These are phyloP conservation scores for Sebastes trivittatus DNA, from an alignment of 2,797 vertebrate genomes.

Conservation along the genomic window DNA sequence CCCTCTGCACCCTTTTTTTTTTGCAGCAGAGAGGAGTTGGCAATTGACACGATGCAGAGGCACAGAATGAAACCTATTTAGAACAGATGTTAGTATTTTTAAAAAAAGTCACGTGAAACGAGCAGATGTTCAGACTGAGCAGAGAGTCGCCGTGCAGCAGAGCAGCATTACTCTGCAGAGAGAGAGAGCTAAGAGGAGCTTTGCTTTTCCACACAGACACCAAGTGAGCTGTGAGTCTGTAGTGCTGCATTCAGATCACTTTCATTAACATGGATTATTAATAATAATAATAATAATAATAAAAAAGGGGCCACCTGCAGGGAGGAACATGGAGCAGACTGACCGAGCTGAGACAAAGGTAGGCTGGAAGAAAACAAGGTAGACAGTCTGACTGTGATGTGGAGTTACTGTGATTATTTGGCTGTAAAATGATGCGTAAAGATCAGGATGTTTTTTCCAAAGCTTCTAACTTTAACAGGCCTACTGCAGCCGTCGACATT, in stretches of 20 bases:
- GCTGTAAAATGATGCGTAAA: neutral
- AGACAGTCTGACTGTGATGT: neutral
- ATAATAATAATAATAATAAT: too few species aligned
- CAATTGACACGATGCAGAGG: conserved; percentile 89
- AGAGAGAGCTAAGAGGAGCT: conserved; percentile 52
- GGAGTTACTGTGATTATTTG: conserved; percentile 14
- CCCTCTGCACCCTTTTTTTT: conserved; percentile 47
- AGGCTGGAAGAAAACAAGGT: neutral
- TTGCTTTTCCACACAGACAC: conserved; percentile 5
- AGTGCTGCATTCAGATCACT: neutral
- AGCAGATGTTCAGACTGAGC: conserved; percentile 91
- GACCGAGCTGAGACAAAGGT: conserved; percentile 47
- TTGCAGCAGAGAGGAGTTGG: conserved; percentile 76
- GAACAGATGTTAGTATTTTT: conserved; percentile 94
- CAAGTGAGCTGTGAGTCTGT: neutral
- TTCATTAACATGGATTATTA: conserved; percentile 51
- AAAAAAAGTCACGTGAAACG: conserved; percentile 89
- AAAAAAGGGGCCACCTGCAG: conserved; percentile 20
- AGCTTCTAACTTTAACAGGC: conserved; percentile 22
- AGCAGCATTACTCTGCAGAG: too few species aligned
- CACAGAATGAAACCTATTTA: conserved; percentile 93
- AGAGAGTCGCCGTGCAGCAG: conserved; percentile 80
- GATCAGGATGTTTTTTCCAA: conserved; percentile 4
- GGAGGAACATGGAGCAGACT: neutral
- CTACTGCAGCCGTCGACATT: conserved; percentile 14